Conservation (phyloP, 2,888 invertebrate genomes). For the Euclidia mi region DNA sequence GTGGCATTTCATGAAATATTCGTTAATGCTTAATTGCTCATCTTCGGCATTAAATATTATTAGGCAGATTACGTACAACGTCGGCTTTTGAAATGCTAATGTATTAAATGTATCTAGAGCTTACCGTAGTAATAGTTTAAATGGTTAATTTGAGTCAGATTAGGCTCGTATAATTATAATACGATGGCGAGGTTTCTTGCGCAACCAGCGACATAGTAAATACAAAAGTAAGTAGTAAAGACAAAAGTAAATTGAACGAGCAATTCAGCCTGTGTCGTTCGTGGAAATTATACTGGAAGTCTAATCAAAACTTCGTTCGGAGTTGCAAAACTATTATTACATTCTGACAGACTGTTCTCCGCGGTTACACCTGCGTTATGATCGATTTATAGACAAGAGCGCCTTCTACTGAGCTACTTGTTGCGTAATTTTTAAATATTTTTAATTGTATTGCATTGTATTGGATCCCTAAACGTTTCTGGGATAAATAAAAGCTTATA, state of each 20-base stretch:
- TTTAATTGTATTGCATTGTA: no score
- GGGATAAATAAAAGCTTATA: no score
- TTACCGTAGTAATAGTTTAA: slow-evolving; percentile 21
- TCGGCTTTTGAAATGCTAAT: slow-evolving; percentile 28
- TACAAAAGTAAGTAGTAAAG: no score
- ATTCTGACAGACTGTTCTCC: not conserved
- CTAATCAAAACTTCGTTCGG: slow-evolving; percentile 35
- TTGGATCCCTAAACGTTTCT: no score
- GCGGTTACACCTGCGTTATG: no score
- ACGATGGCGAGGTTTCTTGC: slow-evolving; percentile 22
- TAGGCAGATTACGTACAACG: slow-evolving; percentile 5
- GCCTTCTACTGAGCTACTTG: no score
- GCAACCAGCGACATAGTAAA: slow-evolving; percentile 47
- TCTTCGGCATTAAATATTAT: slow-evolving; percentile 22
- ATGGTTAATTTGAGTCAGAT: slow-evolving; percentile 20
- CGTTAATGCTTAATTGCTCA: slow-evolving; percentile 39
- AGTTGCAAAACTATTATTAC: slow-evolving; percentile 31
- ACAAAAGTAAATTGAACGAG: slow-evolving; percentile 42
- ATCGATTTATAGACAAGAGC: no score
- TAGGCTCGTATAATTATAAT: slow-evolving; percentile 28
- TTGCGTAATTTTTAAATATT: no score
- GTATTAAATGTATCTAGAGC: slow-evolving; percentile 21
- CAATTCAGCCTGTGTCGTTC: slow-evolving; percentile 33
- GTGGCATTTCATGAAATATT: slow-evolving; percentile 38
- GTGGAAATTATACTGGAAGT: slow-evolving; percentile 35